phyloP scores from a whole-genome alignment of 2,888 invertebrate genomes.

The Amphipoea lucens region DNA sequence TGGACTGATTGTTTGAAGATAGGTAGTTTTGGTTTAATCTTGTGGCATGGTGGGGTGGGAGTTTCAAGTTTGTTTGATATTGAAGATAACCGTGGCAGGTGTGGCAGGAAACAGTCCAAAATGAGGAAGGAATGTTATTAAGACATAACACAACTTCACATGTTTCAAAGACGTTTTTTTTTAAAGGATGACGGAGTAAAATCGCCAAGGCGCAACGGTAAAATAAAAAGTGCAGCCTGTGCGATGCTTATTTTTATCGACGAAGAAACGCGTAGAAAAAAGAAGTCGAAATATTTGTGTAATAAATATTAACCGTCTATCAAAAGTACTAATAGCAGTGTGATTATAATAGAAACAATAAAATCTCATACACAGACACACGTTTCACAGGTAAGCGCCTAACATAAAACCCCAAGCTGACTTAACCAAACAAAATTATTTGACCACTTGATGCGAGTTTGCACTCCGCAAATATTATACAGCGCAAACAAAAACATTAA shows the following conservation, averaged over 20 bases:
- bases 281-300: background rate
- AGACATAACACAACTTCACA: background rate
- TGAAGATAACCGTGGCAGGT: background rate
- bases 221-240: background rate
- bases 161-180: background rate
- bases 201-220: background rate
- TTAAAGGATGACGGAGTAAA: background rate
- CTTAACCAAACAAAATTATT: constrained; percentile 14
- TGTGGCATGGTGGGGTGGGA: background rate
- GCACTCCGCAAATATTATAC: constrained; percentile 33
- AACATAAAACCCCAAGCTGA: background rate
- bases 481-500: constrained; percentile 47
- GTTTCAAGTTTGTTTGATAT: background rate
- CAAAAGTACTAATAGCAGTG: background rate
- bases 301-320: background rate
- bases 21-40: constrained; percentile 4
- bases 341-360: background rate
- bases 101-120: background rate
- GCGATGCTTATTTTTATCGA: background rate
- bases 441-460: background rate
- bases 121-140: background rate
- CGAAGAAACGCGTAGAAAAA: background rate
- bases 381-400: background rate
- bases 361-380: background rate
- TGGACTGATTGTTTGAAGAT: background rate